Percentiles rank a stretch among this genome's conserved stretches.
Evolutionary conservation across 2,113 vertebrate species (phyloP).

Genomic region (Syngnathoides biaculeatus): DNA sequence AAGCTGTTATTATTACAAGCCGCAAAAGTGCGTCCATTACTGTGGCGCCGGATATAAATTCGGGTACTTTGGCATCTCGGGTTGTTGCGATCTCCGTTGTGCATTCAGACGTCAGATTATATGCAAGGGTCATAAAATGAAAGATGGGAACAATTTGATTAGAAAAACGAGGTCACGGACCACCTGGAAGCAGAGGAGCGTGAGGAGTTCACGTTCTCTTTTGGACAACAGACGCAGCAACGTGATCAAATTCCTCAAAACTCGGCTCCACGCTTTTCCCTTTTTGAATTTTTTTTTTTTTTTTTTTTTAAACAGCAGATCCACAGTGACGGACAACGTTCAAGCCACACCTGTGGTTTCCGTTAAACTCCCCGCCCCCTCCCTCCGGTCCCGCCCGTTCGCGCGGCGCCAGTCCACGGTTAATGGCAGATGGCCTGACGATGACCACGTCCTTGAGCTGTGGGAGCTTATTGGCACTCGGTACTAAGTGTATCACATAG

Average conservation of each 20-base stretch:
- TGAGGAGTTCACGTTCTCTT: too few species aligned
- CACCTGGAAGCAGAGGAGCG: too few species aligned
- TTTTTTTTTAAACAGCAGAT: constrained; percentile 47
- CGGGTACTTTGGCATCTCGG: not conserved
- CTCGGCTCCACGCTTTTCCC: constrained; percentile 5
- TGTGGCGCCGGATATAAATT: not conserved
- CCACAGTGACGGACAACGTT: constrained; percentile 54
- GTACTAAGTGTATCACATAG: constrained; percentile 94
- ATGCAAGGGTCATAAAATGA: too few species aligned
- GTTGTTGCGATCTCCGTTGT: not conserved
- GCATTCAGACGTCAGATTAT: too few species aligned
- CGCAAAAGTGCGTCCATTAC: not conserved
- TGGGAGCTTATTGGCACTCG: constrained; percentile 87
- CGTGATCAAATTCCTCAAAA: not conserved
- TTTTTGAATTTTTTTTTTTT: constrained; percentile 34
- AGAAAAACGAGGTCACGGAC: too few species aligned
- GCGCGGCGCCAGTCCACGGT: constrained; percentile 83
- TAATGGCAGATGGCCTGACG: constrained; percentile 91
- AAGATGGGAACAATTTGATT: too few species aligned
- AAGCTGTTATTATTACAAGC: constrained; percentile 46
- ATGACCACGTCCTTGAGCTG: constrained; percentile 91
- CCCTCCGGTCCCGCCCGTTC: constrained; percentile 69
- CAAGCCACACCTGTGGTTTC: constrained; percentile 67
- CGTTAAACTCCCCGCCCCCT: constrained; percentile 56
- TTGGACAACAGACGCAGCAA: not conserved